Percentiles rank a stretch among this genome's conserved stretches.
Evolutionary conservation across 2,888 invertebrate species (phyloP).

Genomic region (Andrena minutula): DNA sequence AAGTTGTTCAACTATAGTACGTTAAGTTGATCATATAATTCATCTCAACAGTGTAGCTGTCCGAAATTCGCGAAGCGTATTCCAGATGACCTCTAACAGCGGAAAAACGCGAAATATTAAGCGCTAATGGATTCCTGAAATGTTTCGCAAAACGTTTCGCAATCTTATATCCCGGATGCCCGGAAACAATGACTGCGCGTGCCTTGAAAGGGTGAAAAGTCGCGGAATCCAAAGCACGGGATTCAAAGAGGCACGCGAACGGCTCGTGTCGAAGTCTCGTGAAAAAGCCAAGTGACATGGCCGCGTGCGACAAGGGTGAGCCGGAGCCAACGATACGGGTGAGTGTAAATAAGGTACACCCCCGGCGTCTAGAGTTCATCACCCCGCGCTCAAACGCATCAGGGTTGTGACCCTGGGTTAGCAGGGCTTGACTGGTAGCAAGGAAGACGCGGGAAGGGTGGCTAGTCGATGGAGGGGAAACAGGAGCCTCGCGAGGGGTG

Average conservation of each 20-base stretch:
- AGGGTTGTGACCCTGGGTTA: conserved; percentile 72
- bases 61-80: no score
- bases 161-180: not conserved
- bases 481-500: not conserved
- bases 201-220: not conserved
- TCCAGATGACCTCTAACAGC: no score
- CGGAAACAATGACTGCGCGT: not conserved
- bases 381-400: conserved; percentile 61
- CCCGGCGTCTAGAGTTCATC: conserved; percentile 68
- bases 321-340: conserved; percentile 66
- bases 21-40: no score
- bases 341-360: conserved; percentile 74
- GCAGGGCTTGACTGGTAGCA: conserved; percentile 46
- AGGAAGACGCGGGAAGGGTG: conserved; percentile 40
- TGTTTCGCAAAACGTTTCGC: no score
- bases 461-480: conserved; percentile 11
- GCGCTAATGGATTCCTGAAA: no score
- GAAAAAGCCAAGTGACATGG: conserved; percentile 64
- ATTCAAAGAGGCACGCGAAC: conserved; percentile 27
- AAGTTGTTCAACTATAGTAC: no score
- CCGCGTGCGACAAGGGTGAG: conserved; percentile 54
- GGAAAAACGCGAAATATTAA: no score
- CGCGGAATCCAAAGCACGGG: conserved; percentile 9
- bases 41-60: no score
- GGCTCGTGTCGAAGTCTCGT: conserved; percentile 50